Conservation (phyloP, 2,113 vertebrate species). For the Xenopus tropicalis region DNA sequence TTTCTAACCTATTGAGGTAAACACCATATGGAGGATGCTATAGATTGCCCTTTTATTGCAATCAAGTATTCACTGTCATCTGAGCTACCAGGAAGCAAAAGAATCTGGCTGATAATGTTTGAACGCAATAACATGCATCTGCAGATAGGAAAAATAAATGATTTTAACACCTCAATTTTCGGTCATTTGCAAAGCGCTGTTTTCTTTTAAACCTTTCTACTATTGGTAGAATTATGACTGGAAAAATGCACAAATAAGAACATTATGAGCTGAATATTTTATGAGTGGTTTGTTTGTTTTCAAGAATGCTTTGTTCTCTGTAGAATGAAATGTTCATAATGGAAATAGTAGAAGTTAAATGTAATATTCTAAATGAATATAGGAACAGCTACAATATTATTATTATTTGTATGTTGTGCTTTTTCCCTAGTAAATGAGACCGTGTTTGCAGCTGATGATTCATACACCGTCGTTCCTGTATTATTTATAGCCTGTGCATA, state of each 20-base stretch:
- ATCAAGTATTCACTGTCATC: slow-evolving; percentile 8
- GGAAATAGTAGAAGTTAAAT: background rate
- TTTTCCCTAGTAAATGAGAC: slow-evolving; percentile 5
- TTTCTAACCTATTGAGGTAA: slow-evolving; percentile 3
- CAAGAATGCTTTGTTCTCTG: background rate
- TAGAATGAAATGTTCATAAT: background rate
- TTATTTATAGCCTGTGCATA: slow-evolving; percentile 20
- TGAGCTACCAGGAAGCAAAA: background rate
- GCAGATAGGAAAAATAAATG: background rate
- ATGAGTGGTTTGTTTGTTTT: background rate
- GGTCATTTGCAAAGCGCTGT: background rate
- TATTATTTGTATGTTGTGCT: background rate
- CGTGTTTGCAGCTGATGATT: background rate
- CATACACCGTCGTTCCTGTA: slow-evolving; percentile 3
- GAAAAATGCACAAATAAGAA: background rate
- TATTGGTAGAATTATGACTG: background rate
- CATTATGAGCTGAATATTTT: background rate
- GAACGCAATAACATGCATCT: background rate
- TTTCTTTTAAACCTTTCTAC: background rate
- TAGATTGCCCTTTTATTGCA: slow-evolving; percentile 12
- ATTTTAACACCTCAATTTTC: background rate
- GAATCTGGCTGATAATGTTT: background rate
- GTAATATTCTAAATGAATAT: background rate
- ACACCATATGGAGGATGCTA: slow-evolving; percentile 14
- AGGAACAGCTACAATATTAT: background rate